phyloP scores from a whole-genome alignment of 2,113 vertebrate species.

The Thunnus maccoyii region DNA sequence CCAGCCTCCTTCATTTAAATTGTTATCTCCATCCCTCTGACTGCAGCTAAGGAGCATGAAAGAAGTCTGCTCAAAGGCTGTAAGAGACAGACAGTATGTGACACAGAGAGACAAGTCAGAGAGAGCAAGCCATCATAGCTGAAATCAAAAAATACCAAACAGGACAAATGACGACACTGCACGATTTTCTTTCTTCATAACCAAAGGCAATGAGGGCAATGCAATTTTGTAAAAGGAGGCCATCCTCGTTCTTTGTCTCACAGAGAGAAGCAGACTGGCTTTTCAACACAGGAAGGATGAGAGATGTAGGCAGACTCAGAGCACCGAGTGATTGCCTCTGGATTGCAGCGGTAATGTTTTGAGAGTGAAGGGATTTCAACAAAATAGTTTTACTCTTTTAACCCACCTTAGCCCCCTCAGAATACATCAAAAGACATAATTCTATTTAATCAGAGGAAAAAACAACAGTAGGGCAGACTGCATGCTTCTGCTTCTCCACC shows the following conservation, averaged over 20 bases:
- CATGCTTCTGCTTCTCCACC: slow-evolving; percentile 14
- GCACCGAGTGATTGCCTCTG: slow-evolving; percentile 59
- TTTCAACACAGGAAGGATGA: slow-evolving; percentile 44
- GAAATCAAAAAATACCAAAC: slow-evolving; percentile 66
- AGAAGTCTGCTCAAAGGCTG: slow-evolving; percentile 58
- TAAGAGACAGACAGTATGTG: slow-evolving; percentile 20
- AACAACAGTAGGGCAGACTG: slow-evolving; percentile 40
- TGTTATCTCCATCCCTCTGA: slow-evolving; percentile 60
- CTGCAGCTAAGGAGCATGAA: slow-evolving; percentile 60
- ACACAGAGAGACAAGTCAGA: slow-evolving; percentile 25
- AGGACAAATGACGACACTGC: slow-evolving; percentile 64
- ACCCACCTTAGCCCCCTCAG: slow-evolving; percentile 67
- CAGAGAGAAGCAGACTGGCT: slow-evolving; percentile 35
- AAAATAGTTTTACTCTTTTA: slow-evolving; percentile 65
- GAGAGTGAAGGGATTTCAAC: slow-evolving; percentile 56
- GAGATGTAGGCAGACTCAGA: slow-evolving; percentile 52
- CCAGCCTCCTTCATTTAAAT: slow-evolving; percentile 62
- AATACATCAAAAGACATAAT: slow-evolving; percentile 74
- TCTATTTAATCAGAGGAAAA: slow-evolving; percentile 67
- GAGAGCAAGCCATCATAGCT: slow-evolving; percentile 34
- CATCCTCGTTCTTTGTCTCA: slow-evolving; percentile 41
- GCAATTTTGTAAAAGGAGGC: slow-evolving; percentile 56
- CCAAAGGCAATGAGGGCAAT: slow-evolving; percentile 50
- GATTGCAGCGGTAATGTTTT: slow-evolving; percentile 64
- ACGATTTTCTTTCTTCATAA: slow-evolving; percentile 52